Evolutionary conservation across 2,113 vertebrate species (phyloP).

Genomic region (Salminus brasiliensis): DNA sequence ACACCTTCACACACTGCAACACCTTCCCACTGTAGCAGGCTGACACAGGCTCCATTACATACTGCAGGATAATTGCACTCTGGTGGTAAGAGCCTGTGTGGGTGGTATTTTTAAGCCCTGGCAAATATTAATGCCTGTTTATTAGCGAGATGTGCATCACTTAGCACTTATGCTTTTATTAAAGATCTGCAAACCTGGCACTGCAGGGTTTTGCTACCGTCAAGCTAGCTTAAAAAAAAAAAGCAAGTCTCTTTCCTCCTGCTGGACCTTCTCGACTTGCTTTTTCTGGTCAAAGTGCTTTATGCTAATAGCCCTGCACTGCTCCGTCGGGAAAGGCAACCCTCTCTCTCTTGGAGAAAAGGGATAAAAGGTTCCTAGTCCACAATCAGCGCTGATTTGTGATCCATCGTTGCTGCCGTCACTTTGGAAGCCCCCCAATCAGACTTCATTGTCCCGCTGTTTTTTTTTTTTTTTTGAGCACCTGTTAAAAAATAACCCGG

Average conservation of each 20-base stretch:
- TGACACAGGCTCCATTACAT: not conserved
- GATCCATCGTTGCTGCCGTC: conserved; percentile 48
- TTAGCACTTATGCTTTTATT: not conserved
- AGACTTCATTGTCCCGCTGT: conserved; percentile 47
- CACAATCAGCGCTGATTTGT: conserved; percentile 54
- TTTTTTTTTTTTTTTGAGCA: conserved; percentile 25
- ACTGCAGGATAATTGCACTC: conserved; percentile 3
- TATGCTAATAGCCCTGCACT: conserved; percentile 2
- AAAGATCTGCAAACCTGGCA: not conserved
- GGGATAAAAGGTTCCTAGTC: conserved; percentile 38
- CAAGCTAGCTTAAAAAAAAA: not conserved
- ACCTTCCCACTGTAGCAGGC: not conserved
- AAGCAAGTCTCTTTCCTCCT: not conserved
- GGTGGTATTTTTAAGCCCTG: not conserved
- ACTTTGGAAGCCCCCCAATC: conserved; percentile 45
- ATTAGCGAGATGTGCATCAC: not conserved
- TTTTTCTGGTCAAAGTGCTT: not conserved
- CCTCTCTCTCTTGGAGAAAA: conserved; percentile 1
- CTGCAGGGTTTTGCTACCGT: not conserved
- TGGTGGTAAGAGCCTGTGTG: not conserved
- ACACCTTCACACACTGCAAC: not conserved
- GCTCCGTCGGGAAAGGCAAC: conserved; percentile 12
- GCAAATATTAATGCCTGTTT: conserved; percentile 13
- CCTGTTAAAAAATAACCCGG: conserved; percentile 26
- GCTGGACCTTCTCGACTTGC: not conserved